These are phyloP conservation scores for Calosoma granatense DNA, from an alignment of 1,140 invertebrate genomes.

Conservation along the genomic window DNA sequence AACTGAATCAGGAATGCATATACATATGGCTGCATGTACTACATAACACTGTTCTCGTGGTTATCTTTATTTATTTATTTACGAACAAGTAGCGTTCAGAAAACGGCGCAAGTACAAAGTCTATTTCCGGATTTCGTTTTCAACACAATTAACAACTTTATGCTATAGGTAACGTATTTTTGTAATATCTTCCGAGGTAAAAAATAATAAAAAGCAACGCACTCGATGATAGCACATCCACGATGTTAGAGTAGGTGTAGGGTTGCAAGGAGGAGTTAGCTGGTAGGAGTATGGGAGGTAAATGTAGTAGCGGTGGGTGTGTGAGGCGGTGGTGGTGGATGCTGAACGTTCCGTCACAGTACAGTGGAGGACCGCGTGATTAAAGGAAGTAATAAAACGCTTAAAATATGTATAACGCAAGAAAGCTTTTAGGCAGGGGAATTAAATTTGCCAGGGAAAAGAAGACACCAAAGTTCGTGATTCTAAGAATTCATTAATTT, in stretches of 20 bases:
- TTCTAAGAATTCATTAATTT: conserved; percentile 5
- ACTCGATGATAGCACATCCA: not conserved
- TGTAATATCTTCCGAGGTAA: not conserved
- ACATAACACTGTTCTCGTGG: no score
- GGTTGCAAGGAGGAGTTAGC: not conserved
- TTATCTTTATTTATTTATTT: no score
- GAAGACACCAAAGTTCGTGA: not conserved
- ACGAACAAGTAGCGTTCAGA: no score
- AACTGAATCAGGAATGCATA: no score
- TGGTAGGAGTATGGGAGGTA: not conserved
- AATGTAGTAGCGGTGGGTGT: not conserved
- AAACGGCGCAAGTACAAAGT: no score
- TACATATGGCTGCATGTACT: no score
- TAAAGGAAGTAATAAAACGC: conserved; percentile 9
- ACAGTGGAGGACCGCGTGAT: conserved; percentile 1
- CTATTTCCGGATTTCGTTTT: no score
- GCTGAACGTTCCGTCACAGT: no score
- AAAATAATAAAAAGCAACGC: conserved; percentile 1
- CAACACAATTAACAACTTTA: not conserved
- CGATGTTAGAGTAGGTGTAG: not conserved
- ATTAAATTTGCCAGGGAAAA: conserved; percentile 1
- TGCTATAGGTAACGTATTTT: not conserved
- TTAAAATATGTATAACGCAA: conserved; percentile 8
- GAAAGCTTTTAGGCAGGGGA: conserved; percentile 2
- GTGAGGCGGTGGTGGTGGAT: not conserved